Evolutionary conservation across 2,888 invertebrate genomes (phyloP), one percentile per base, ranked within the genome.

Genomic region (Caenorhabditis zanzibari): DNA sequence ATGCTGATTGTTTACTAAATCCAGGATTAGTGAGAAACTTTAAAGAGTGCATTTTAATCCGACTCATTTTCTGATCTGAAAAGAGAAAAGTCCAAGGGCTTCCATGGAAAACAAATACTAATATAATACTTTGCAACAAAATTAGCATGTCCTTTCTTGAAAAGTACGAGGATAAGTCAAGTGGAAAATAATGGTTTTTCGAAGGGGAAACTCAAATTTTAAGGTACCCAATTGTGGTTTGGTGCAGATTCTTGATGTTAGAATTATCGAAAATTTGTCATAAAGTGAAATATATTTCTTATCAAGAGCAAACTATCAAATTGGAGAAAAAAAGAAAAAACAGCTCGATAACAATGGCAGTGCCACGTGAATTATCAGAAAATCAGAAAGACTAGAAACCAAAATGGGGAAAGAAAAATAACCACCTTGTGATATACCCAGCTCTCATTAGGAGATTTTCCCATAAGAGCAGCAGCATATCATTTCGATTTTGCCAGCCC

Each of bases 301-400:
- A 68, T 68, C 68, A 52, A 35, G 68, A 54, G 68, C 68, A 68
- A 68, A 68, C 68, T 68, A 68, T 66, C 52, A 32, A 66, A 49
- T 68, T 54, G 54, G 68, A 68, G 68, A 68, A 68, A 68, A 61
- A 61, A 68, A 68, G 68, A 68, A 68, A 68, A 61, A 61, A 68
- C 68, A 54, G 7, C 0, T 35, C 54, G 68, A 68, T 68, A 68
- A 68, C 24, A 26, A 68, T 24, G 5, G 28, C 3, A 54, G 38
- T 4, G 38, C 54, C 68, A 68, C 54, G 68, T 68, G 54, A 68
- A 68, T 61, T 61, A 41, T 22, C 61, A 41, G 16, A 38, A 9
- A 19, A 59, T 32, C 10, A 41, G 14, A 32, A 61, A n/a, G 14
- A 19, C 24, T n/a, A 5, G 16, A 44, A 63, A 26, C 28, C 6